Conservation (phyloP, 2,113 vertebrate genomes). For the Neolamprologus hecqui region DNA sequence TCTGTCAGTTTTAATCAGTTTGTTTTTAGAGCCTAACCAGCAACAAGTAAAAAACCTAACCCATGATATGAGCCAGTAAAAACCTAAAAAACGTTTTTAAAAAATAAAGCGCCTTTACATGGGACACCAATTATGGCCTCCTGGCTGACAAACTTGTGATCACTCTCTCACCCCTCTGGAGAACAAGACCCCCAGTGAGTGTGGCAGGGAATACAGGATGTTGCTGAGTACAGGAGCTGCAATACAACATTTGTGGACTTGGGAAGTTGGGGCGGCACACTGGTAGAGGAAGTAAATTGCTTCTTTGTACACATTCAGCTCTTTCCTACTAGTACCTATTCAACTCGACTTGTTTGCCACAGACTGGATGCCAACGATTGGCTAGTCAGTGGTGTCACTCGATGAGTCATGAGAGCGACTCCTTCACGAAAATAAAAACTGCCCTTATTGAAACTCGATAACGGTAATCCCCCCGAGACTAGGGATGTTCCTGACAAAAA, state of each 20-base stretch:
- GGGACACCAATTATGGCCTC: background rate
- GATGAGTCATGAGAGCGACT: background rate
- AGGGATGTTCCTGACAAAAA: no score
- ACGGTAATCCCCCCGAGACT: background rate
- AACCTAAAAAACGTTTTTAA: background rate
- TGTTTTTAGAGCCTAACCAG: background rate
- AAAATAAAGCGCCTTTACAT: background rate
- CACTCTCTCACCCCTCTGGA: background rate
- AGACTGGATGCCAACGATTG: background rate
- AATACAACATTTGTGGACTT: background rate
- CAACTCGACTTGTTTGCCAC: background rate
- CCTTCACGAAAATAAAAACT: background rate
- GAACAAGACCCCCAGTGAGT: background rate
- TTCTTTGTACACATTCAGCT: background rate
- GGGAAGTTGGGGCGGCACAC: background rate
- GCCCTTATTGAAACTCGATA: background rate
- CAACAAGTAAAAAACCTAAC: background rate
- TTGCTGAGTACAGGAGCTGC: background rate
- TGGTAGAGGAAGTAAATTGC: background rate
- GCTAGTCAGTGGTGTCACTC: background rate
- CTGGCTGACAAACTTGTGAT: background rate
- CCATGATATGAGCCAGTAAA: background rate
- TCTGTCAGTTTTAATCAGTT: background rate
- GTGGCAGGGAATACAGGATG: background rate
- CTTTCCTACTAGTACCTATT: background rate